Conservation (phyloP, 1,140 invertebrate genomes). For the Aphelinus certus region DNA sequence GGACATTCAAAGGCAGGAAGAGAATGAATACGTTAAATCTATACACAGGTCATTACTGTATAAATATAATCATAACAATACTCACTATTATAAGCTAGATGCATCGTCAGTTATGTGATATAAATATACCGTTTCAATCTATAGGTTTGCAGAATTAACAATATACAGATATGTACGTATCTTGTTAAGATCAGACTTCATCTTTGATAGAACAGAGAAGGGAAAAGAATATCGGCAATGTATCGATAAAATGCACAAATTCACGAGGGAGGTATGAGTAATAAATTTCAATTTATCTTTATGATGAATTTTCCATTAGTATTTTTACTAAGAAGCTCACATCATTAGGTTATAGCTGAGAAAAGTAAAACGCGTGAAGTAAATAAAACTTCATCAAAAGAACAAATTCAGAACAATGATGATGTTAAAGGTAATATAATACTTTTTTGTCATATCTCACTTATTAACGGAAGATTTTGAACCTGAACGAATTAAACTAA, state of each 20-base stretch:
- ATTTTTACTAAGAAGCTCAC: background rate
- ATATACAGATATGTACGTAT: conserved; percentile 49
- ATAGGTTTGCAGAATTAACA: conserved; percentile 32
- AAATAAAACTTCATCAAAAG: no score
- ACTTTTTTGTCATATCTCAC: background rate
- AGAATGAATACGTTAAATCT: conserved; percentile 79
- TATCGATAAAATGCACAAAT: conserved; percentile 51
- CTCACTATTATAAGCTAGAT: background rate
- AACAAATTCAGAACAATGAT: background rate
- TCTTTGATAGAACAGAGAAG: conserved; percentile 45
- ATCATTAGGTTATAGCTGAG: background rate
- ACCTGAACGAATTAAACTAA: conserved; percentile 24
- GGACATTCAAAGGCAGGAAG: conserved; percentile 75
- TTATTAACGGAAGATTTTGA: background rate
- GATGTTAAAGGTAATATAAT: no score
- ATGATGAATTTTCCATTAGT: background rate
- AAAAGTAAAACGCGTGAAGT: background rate
- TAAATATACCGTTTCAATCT: background rate
- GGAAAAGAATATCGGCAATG: conserved; percentile 49
- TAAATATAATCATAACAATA: background rate
- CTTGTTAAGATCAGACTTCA: conserved; percentile 48
- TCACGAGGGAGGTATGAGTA: conserved; percentile 50
- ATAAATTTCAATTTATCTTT: conserved; percentile 2
- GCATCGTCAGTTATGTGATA: background rate
- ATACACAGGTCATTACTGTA: conserved; percentile 62